phyloP scores from a whole-genome alignment of 1,140 invertebrate genomes.

The Condylostylus longicornis region DNA sequence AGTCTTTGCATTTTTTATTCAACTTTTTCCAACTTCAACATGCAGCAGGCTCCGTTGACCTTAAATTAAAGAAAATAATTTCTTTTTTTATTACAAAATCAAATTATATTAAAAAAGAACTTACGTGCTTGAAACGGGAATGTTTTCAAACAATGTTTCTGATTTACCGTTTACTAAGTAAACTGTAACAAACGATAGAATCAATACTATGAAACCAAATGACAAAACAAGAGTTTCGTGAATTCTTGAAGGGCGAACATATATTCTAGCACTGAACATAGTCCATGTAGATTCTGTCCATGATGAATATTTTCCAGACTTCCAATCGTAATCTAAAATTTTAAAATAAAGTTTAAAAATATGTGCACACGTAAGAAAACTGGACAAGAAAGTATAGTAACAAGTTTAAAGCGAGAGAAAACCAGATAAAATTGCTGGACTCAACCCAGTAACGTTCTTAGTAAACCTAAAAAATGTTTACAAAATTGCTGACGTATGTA shows the following conservation, averaged over 20 bases:
- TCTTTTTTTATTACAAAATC: too few relatives aligned
- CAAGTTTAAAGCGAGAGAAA: neutral
- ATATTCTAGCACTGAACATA: conserved; percentile 57
- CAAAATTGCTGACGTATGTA: too few relatives aligned
- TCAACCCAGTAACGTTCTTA: too few relatives aligned
- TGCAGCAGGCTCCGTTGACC: too few relatives aligned
- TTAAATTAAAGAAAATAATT: too few relatives aligned
- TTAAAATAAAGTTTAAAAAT: conserved; percentile 3
- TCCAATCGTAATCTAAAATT: conserved; percentile 59
- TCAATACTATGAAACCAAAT: conserved; percentile 45
- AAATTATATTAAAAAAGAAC: too few relatives aligned
- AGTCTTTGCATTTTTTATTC: too few relatives aligned
- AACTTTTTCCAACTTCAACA: too few relatives aligned
- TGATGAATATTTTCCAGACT: conserved; percentile 62
- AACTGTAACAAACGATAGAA: conserved; percentile 49
- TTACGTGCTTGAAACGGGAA: conserved; percentile 22
- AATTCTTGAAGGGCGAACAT: conserved; percentile 55
- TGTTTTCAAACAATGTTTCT: conserved; percentile 42
- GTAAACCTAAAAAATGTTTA: too few relatives aligned
- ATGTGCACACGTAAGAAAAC: neutral
- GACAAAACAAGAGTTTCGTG: conserved; percentile 51
- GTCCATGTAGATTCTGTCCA: conserved; percentile 88
- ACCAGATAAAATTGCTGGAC: neutral
- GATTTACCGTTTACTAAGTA: conserved; percentile 52
- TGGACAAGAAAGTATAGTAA: neutral